Conservation (phyloP, 2,113 vertebrate species). For the Symphodus melops region DNA sequence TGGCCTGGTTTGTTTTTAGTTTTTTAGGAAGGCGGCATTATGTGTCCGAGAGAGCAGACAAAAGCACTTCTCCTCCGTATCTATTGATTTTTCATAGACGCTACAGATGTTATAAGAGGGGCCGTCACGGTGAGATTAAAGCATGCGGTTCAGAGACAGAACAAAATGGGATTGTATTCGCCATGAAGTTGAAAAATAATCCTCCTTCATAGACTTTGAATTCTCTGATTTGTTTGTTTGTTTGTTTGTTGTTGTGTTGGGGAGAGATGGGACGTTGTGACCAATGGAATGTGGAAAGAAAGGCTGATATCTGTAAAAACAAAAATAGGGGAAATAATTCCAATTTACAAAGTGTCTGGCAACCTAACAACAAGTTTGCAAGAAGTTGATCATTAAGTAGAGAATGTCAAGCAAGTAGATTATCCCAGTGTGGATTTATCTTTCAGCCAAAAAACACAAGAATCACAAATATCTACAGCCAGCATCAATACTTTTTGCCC, state of each 20-base stretch:
- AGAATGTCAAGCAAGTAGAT: too few species aligned
- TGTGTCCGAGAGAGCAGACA: conserved; percentile 2
- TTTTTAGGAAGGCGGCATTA: background rate
- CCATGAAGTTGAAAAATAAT: conserved; percentile 46
- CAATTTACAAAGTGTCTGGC: too few species aligned
- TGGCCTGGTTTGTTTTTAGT: conserved; percentile 9
- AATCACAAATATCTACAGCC: background rate
- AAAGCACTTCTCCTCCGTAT: conserved; percentile 28
- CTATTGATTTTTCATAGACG: conserved; percentile 67
- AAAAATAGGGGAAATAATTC: too few species aligned
- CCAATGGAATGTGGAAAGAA: background rate
- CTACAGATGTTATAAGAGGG: conserved; percentile 41
- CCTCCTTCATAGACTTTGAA: conserved; percentile 26
- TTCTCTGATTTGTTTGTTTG: too few species aligned
- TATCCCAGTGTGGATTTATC: background rate
- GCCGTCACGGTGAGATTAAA: conserved; percentile 46
- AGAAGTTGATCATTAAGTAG: too few species aligned
- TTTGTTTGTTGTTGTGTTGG: conserved; percentile 10
- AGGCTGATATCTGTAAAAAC: conserved; percentile 5
- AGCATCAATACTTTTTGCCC: background rate
- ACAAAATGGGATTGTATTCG: conserved; percentile 30
- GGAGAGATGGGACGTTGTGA: background rate
- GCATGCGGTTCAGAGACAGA: conserved; percentile 29
- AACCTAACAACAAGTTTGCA: too few species aligned
- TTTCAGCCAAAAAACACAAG: background rate